Evolutionary conservation across 2,797 vertebrate genomes (phyloP).

Genomic region (Chelonia mydas): DNA sequence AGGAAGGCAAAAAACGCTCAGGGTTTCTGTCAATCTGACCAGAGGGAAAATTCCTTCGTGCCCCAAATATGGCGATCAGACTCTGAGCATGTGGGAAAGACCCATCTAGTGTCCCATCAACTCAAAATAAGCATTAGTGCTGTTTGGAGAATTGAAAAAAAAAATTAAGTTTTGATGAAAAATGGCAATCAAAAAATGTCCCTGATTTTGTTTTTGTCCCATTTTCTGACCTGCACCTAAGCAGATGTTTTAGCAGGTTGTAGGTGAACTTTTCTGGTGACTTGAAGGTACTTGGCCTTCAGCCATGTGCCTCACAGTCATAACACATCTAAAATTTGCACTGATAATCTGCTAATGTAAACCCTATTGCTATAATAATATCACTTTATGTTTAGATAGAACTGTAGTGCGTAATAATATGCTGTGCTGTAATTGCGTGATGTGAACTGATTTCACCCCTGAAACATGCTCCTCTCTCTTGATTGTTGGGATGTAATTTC

Average conservation of each 20-base stretch:
- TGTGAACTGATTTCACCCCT: not conserved
- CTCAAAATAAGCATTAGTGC: not conserved
- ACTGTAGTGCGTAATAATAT: constrained; percentile 32
- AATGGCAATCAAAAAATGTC: not conserved
- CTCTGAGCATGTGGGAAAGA: not conserved
- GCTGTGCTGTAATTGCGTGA: constrained; percentile 11
- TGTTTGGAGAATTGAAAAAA: not conserved
- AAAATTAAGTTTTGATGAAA: not conserved
- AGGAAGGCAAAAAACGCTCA: not conserved
- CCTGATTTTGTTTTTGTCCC: not conserved
- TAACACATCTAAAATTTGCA: not conserved
- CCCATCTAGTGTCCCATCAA: not conserved
- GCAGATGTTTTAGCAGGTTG: not conserved
- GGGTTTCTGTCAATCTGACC: not conserved
- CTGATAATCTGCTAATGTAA: not conserved
- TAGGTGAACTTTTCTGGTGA: not conserved
- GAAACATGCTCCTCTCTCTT: not conserved
- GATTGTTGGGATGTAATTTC: not conserved
- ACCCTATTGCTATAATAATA: not conserved
- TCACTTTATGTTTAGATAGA: constrained; percentile 11
- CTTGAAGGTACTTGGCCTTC: not conserved
- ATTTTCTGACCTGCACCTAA: not conserved
- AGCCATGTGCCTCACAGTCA: not conserved
- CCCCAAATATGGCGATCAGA: not conserved
- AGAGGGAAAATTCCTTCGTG: not conserved